Evolutionary conservation across 2,797 vertebrate genomes (phyloP).

Genomic region (Otolemur crassicaudatus): DNA sequence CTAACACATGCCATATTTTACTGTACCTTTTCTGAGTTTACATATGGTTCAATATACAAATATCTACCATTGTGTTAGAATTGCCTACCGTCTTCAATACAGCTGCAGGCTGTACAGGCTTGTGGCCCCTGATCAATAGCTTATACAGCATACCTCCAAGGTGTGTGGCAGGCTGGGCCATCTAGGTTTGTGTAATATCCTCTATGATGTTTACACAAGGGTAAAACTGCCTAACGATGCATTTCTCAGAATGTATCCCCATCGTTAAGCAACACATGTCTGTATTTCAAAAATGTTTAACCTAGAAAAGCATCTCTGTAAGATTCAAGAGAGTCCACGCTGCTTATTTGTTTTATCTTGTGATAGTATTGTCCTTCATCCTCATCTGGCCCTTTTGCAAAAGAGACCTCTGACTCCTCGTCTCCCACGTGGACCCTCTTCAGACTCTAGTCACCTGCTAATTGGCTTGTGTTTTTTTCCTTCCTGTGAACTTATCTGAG

Average conservation of each 20-base stretch:
- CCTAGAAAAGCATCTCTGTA: not conserved
- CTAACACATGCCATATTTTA: not conserved
- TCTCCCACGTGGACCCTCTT: not conserved
- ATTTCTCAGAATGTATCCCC: not conserved
- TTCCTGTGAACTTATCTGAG: not conserved
- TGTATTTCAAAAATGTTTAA: not conserved
- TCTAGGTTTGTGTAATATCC: not conserved
- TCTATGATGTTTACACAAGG: not conserved
- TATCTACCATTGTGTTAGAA: not conserved
- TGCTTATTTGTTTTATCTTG: not conserved
- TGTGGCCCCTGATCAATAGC: not conserved
- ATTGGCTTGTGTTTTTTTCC: not conserved
- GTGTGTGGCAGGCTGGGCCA: not conserved
- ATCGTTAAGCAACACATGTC: not conserved
- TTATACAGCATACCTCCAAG: not conserved
- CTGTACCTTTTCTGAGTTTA: not conserved
- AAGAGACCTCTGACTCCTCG: not conserved
- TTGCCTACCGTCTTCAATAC: not conserved
- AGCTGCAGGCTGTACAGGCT: not conserved
- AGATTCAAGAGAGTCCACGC: not conserved
- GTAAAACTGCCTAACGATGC: not conserved
- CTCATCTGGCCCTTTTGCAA: not conserved
- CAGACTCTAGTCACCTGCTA: not conserved
- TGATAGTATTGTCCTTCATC: not conserved
- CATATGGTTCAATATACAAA: not conserved